Base-by-base conservation (phyloP, 2,113 vertebrate genomes). In the Athene noctua region DNA sequence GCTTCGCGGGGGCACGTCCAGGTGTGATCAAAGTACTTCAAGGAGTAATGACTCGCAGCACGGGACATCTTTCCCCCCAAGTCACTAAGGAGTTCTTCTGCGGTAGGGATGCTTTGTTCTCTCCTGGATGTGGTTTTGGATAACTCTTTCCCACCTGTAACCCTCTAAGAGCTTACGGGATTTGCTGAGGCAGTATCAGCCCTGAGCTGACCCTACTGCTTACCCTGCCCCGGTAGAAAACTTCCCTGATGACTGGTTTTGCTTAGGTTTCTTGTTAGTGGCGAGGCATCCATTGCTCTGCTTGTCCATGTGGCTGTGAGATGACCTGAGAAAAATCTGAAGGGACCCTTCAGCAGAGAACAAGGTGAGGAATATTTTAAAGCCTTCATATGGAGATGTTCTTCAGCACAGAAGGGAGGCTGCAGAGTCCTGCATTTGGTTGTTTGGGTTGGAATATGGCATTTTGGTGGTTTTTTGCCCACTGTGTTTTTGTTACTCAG, bases 291-390 rank as follows among this genome's bases (percentile, higher is more conserved):
- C 20, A 2, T 40, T 2, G 2, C 81, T 77, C 15, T 92, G 36
- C 65, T 59, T 1, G 0, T 52, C 72, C 17, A 3, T 0, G 1
- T 8, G 30, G 34, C 52, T 88, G n/a, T 25, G 74, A 51, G 36
- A n/a, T 36, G 55, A n/a, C 36, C 15, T 61, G 68, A 55, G 47
- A 23, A 67, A 67, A 83, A 34, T 22, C 12, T 17, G 51, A 47
- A 38, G 52, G 58, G 27, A 54, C 32, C 30, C 13, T 81, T 70
- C 30, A 47, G 14, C 0, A 82, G 57, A 27, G 18, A 42, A 12
- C 6, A 16, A 16, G 26, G 11, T 52, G 21, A 40, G n/a, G 49
- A 57, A n/a, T 15, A 8, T 42, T 58, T 54, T 23, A 23, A 75
- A 91, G 36, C 11, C 57, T 67, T 67, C 34, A 4, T 20, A 30